Conservation (phyloP, 2,888 invertebrate species). For the Rhagonycha lutea region DNA sequence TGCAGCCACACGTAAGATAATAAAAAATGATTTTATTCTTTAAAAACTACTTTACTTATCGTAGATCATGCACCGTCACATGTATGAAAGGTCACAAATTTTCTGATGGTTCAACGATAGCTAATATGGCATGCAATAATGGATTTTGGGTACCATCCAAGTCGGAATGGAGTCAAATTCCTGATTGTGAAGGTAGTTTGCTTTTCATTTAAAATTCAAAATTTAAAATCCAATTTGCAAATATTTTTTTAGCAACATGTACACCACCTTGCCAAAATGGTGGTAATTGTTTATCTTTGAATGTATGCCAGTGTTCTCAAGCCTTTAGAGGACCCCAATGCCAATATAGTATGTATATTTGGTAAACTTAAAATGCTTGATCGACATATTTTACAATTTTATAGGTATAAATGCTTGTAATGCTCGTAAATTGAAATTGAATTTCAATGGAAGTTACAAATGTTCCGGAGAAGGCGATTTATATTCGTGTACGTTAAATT, state of each 20-base stretch:
- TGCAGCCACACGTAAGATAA: slow-evolving; percentile 67
- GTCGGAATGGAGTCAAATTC: slow-evolving; percentile 65
- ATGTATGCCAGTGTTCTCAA: slow-evolving; percentile 78
- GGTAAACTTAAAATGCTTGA: background rate
- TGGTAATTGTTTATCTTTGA: slow-evolving; percentile 77
- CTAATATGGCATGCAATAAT: slow-evolving; percentile 70
- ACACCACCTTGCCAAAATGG: slow-evolving; percentile 78
- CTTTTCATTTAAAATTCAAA: slow-evolving; percentile 30
- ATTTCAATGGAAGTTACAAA: slow-evolving; percentile 73
- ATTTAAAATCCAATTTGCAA: background rate
- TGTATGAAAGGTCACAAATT: slow-evolving; percentile 72
- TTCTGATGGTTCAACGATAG: slow-evolving; percentile 70
- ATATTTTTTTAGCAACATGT: slow-evolving; percentile 61
- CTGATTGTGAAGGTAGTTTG: slow-evolving; percentile 71
- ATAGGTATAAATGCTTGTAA: slow-evolving; percentile 66
- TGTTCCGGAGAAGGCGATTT: slow-evolving; percentile 67
- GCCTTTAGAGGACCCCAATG: slow-evolving; percentile 73
- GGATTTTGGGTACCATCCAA: slow-evolving; percentile 73
- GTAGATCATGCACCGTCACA: slow-evolving; percentile 68
- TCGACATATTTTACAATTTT: background rate
- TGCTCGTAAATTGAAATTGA: slow-evolving; percentile 58
- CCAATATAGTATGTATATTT: slow-evolving; percentile 63
- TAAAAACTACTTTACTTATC: slow-evolving; percentile 1
- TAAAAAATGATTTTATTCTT: background rate
- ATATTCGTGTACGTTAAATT: slow-evolving; percentile 68